A percentile compares a stretch with the other conserved stretches of the same genome.
Conservation (phyloP, 2,888 invertebrate species). For the Dryomyza anilis region DNA sequence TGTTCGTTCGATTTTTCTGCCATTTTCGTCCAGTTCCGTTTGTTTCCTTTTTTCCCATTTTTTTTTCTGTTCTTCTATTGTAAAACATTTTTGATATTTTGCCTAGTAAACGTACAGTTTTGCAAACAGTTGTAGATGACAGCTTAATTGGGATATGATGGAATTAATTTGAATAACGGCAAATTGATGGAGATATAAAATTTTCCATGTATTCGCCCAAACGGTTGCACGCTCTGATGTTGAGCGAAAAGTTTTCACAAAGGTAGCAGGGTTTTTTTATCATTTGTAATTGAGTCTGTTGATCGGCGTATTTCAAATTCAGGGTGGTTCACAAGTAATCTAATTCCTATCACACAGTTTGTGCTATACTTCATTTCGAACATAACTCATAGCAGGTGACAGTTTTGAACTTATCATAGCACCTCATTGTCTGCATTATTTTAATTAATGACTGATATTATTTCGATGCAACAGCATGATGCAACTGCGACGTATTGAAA, state of each 20-base stretch:
- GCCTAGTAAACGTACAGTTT: slow-evolving; percentile 4
- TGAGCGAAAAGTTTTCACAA: neutral
- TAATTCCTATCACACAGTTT: no score
- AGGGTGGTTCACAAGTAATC: no score
- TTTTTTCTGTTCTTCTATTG: neutral
- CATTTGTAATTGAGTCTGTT: no score
- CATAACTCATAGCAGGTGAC: no score
- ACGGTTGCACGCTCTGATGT: neutral
- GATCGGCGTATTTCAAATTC: no score
- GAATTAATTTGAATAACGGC: slow-evolving; percentile 11
- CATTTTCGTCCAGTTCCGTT: neutral
- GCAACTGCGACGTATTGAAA: neutral
- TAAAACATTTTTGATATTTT: neutral
- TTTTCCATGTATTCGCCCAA: neutral
- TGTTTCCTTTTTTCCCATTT: neutral
- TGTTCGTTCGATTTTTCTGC: neutral
- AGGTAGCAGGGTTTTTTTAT: neutral
- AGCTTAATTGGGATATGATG: slow-evolving; percentile 13
- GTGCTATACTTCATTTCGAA: no score
- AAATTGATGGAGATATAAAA: neutral
- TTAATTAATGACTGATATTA: neutral
- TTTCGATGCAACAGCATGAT: neutral
- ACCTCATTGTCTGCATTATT: neutral
- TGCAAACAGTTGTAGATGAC: slow-evolving; percentile 9
- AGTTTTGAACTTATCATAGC: no score